Conservation (phyloP, 1,140 invertebrate species). For the Apis dorsata region DNA sequence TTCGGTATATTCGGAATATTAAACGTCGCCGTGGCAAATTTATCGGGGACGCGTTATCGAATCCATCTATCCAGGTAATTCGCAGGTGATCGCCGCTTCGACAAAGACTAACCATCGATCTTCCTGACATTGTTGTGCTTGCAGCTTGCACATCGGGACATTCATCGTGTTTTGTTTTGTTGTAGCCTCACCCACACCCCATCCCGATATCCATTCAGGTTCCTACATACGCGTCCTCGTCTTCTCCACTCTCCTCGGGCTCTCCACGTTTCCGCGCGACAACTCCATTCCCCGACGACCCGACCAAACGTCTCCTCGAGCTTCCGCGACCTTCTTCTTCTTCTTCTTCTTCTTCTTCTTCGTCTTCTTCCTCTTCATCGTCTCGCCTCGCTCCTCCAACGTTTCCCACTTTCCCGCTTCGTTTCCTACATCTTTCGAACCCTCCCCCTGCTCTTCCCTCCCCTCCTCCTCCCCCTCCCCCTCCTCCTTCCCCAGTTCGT, state of each 20-base stretch:
- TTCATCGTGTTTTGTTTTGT: conserved; percentile 81
- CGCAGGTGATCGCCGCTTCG: conserved; percentile 1
- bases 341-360: too few relatives aligned
- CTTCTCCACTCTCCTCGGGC: conserved; percentile 53
- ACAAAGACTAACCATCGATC: conserved; percentile 58
- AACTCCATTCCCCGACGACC: conserved; percentile 34
- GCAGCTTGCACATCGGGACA: conserved; percentile 80
- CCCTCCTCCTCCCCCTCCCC: neutral
- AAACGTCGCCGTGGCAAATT: conserved; percentile 20
- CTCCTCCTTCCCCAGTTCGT: conserved; percentile 19
- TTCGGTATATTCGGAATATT: conserved; percentile 5
- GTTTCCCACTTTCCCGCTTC: neutral
- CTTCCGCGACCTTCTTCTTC: conserved; percentile 11
- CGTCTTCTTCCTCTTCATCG: neutral
- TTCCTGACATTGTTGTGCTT: conserved; percentile 68
- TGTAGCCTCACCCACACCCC: conserved; percentile 76
- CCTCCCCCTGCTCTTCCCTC: neutral
- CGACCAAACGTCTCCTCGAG: conserved; percentile 37
- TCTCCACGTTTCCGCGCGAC: conserved; percentile 34
- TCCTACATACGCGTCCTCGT: conserved; percentile 63
- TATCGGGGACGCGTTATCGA: conserved; percentile 20
- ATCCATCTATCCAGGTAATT: conserved; percentile 56
- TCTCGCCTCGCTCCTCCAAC: neutral
- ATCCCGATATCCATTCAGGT: conserved; percentile 56
- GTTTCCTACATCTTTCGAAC: conserved; percentile 10